Evolutionary conservation across 1,140 invertebrate genomes (phyloP), one percentile per base, ranked within the genome.

Genomic region (Brachionus paranguensis): DNA sequence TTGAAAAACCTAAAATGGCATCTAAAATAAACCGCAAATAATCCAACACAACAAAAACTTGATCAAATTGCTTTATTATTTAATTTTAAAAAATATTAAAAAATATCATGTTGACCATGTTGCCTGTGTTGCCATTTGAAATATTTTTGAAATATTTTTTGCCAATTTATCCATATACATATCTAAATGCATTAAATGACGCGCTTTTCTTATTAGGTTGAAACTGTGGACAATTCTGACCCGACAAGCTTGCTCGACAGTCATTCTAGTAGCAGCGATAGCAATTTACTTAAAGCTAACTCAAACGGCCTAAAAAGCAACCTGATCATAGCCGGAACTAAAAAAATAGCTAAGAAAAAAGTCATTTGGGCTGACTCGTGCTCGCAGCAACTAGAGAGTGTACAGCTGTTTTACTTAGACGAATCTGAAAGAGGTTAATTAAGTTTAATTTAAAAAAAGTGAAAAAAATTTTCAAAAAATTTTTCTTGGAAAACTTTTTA

Each of bases 361-460:
- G 78, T 81, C 3, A 24, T 60, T 7, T 81, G 78, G 78, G 78
- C 78, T n/a, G 78, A 81, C 37, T 33, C 50, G 27, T 64, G 55
- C 20, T 50, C 78, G 17, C 47, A 64, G 14, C 53, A 64, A 65
- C 37, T 81, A 47, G 53, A 60, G n/a, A 81, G 43, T 81, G 53
- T 81, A 41, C 78, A 81, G 37, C 33, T 81, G 12, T 81, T 81
- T 27, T 68, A 81, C 27, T 60, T 81, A 37, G 78, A 81, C 78
- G 78, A 81, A 64, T 27, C 78, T 43, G 78, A 81, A 27, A 60
- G 53, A 81, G 55, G 76, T 79, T 60, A 20, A 55, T 79, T 53
- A 27, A 41, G 14, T 50, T 79, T 79, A 17, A 17, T 45, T 72
- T 72, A 72, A 17, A n/a, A 37, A 37, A 37, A 37, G 2, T 0